These are phyloP conservation scores for Diplodus sargus DNA, from an alignment of 2,797 vertebrate genomes.

Conservation along the genomic window DNA sequence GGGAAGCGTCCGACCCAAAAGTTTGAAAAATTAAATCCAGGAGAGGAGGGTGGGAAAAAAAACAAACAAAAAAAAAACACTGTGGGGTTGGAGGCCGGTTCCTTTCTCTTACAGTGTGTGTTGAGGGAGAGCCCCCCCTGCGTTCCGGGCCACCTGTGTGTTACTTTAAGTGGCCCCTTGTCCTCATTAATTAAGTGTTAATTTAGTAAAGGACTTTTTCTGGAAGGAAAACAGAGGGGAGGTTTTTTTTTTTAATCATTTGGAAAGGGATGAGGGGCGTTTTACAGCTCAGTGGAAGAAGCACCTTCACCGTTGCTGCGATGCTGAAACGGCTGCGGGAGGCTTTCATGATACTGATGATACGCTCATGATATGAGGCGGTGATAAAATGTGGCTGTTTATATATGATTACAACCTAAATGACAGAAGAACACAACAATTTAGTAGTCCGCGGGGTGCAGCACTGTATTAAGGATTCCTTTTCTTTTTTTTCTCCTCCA, in stretches of 20 bases:
- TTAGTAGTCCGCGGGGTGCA: constrained; percentile 14
- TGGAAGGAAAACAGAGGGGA: constrained; percentile 39
- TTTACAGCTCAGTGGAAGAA: constrained; percentile 48
- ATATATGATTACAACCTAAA: constrained; percentile 29
- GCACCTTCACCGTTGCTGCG: constrained; percentile 18
- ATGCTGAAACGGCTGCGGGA: constrained; percentile 23
- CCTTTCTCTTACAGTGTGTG: constrained; percentile 12
- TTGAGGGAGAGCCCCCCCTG: neutral
- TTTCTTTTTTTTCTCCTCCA: neutral
- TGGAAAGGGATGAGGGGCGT: constrained; percentile 46
- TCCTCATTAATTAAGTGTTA: constrained; percentile 53
- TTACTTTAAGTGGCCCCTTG: constrained; percentile 22
- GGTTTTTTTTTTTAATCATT: constrained; percentile 38
- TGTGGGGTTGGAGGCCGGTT: constrained; percentile 16
- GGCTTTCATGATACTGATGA: constrained; percentile 30
- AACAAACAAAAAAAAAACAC: neutral
- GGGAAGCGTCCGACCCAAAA: constrained; percentile 42
- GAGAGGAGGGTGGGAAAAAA: neutral
- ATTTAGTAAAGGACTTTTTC: constrained; percentile 54
- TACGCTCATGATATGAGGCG: constrained; percentile 23
- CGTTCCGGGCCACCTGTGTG: constrained; percentile 4
- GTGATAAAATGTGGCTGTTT: constrained; percentile 36
- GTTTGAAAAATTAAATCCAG: constrained; percentile 47
- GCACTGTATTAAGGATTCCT: neutral
- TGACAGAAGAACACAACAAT: constrained; percentile 25